A percentile compares a stretch with the other conserved stretches of the same genome.
phyloP scores from a whole-genome alignment of 1,140 invertebrate species.

The Ceratina japonica region DNA sequence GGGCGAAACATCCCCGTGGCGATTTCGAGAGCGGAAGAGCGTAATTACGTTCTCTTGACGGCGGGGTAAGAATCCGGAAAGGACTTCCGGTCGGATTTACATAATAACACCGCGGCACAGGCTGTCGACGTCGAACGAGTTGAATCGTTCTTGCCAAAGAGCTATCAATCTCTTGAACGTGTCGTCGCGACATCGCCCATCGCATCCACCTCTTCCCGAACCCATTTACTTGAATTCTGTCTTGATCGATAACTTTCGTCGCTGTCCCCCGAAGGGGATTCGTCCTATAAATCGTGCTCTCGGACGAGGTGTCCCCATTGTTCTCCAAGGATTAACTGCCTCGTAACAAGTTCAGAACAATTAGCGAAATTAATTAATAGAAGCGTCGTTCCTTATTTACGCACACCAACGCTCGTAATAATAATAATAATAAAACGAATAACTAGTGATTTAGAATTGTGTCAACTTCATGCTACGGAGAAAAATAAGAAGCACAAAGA shows the following conservation, averaged over 20 bases:
- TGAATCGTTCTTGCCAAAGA: slow-evolving; percentile 22
- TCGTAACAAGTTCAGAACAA: no score
- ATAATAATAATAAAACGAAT: no score
- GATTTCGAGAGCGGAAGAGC: slow-evolving; percentile 19
- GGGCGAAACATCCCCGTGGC: background rate
- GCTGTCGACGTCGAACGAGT: background rate
- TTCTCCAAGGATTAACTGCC: background rate
- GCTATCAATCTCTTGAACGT: slow-evolving; percentile 57
- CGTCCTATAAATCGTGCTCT: slow-evolving; percentile 14
- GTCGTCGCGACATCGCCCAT: slow-evolving; percentile 47
- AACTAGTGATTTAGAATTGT: no score
- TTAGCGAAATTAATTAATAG: no score
- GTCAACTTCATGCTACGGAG: no score
- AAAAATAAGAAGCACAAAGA: background rate
- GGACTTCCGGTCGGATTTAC: slow-evolving; percentile 59
- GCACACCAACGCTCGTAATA: no score
- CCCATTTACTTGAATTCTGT: slow-evolving; percentile 35
- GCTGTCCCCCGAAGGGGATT: background rate
- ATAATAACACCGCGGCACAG: slow-evolving; percentile 53
- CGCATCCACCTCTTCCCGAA: slow-evolving; percentile 35
- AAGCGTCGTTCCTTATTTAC: no score
- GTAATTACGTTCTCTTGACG: slow-evolving; percentile 14
- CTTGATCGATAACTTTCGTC: slow-evolving; percentile 25
- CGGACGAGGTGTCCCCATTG: background rate
- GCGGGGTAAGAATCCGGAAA: slow-evolving; percentile 25